These are phyloP conservation scores for Callitettix versicolor DNA, from an alignment of 1,140 invertebrate genomes.

Conservation along the genomic window DNA sequence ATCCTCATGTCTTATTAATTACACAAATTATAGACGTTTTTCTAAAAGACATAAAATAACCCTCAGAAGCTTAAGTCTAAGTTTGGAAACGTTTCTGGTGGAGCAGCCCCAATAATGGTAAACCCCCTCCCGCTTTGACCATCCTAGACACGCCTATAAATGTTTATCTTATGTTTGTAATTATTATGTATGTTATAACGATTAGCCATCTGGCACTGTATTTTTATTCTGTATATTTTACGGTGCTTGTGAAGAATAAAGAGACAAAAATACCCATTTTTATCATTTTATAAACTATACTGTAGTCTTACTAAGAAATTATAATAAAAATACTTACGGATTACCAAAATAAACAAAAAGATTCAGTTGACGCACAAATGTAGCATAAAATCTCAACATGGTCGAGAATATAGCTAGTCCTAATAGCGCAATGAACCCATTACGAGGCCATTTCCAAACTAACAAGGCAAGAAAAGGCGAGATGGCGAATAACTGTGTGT, in stretches of 20 bases:
- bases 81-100: too few relatives aligned
- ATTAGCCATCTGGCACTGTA: too few relatives aligned
- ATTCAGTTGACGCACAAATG: conserved; percentile 48
- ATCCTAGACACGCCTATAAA: too few relatives aligned
- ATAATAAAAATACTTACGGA: conserved; percentile 45
- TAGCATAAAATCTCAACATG: conserved; percentile 49
- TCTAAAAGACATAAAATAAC: too few relatives aligned
- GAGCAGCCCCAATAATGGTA: too few relatives aligned
- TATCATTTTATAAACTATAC: neutral
- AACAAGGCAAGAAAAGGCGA: conserved; percentile 54
- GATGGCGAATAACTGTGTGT: conserved; percentile 65
- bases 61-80: too few relatives aligned
- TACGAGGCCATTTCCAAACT: conserved; percentile 49
- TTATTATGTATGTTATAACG: too few relatives aligned
- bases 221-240: too few relatives aligned
- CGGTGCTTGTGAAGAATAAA: too few relatives aligned
- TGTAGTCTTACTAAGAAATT: neutral
- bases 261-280: neutral
- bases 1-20: too few relatives aligned
- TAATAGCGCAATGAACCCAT: conserved; percentile 40
- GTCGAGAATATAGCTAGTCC: conserved; percentile 47
- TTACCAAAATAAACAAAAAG: conserved; percentile 62
- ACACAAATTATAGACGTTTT: too few relatives aligned
- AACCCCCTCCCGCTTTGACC: neutral
- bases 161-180: too few relatives aligned